Percentiles rank a stretch among this genome's conserved stretches.
phyloP scores from a whole-genome alignment of 1,140 invertebrate genomes.

The Leptonema lineaticorne region DNA sequence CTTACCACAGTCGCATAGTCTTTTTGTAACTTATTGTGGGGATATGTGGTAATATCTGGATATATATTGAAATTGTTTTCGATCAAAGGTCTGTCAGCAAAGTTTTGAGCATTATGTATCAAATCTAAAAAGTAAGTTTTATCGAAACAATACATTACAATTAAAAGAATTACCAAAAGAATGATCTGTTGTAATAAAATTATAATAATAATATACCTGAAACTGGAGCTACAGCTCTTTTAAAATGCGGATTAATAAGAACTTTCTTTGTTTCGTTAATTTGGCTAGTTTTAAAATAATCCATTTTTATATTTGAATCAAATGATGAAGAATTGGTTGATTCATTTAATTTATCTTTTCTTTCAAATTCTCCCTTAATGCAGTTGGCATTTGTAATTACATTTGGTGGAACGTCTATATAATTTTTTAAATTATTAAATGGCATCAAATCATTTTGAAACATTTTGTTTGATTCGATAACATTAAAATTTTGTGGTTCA shows the following conservation, averaged over 20 bases:
- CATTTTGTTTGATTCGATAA: neutral
- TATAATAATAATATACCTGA: neutral
- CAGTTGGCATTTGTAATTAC: neutral
- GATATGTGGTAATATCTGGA: too few species aligned
- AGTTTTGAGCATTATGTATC: too few species aligned
- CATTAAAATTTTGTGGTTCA: neutral
- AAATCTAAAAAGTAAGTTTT: neutral
- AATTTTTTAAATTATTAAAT: neutral
- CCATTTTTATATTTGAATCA: neutral
- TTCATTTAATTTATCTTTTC: neutral
- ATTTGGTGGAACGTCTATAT: neutral
- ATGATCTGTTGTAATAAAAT: too few species aligned
- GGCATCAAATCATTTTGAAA: neutral
- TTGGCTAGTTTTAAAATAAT: neutral
- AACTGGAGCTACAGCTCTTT: slow-evolving; percentile 27
- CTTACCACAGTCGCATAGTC: too few species aligned
- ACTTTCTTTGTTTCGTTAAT: slow-evolving; percentile 32
- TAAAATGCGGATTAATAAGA: slow-evolving; percentile 39
- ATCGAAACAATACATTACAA: neutral
- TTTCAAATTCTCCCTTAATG: neutral
- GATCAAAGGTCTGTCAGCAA: neutral
- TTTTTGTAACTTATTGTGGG: too few species aligned
- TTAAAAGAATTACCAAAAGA: neutral
- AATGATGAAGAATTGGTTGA: neutral
- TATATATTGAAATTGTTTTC: neutral